phyloP scores from a whole-genome alignment of 2,113 vertebrate genomes.

The Muscicapa adusta region DNA sequence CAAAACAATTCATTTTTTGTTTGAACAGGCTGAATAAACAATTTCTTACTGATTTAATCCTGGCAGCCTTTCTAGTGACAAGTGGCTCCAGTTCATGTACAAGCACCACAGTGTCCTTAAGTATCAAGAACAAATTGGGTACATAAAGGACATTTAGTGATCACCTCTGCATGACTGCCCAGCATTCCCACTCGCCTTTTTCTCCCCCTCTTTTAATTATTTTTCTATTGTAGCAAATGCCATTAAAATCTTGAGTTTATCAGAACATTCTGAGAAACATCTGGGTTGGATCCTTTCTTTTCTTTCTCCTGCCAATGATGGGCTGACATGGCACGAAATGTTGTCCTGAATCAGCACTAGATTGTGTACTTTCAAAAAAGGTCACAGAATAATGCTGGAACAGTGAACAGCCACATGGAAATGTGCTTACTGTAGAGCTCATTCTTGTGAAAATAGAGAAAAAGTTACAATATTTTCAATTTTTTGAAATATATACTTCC shows the following conservation, averaged over 20 bases:
- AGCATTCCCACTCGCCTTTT: background rate
- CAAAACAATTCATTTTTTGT: constrained; percentile 78
- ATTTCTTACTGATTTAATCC: constrained; percentile 70
- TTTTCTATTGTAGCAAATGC: constrained; percentile 46
- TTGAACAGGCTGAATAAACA: constrained; percentile 73
- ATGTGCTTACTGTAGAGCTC: background rate
- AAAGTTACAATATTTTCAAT: background rate
- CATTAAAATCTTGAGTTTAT: constrained; percentile 47
- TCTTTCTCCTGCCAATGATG: constrained; percentile 36
- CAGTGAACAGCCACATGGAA: background rate
- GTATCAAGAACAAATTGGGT: constrained; percentile 43
- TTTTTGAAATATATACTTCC: background rate
- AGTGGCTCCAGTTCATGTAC: constrained; percentile 60
- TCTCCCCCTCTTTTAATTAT: background rate
- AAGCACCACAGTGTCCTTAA: constrained; percentile 65
- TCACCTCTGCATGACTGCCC: constrained; percentile 51
- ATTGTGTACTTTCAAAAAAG: constrained; percentile 44
- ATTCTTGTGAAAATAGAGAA: background rate
- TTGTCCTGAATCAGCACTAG: constrained; percentile 45
- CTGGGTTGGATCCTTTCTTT: constrained; percentile 22
- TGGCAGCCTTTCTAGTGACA: constrained; percentile 62
- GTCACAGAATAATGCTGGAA: constrained; percentile 39
- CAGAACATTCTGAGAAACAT: constrained; percentile 29
- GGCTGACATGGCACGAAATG: background rate
- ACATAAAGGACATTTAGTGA: constrained; percentile 57